Evolutionary conservation across 1,140 invertebrate genomes (phyloP).

Genomic region (Bombus cullumanus): DNA sequence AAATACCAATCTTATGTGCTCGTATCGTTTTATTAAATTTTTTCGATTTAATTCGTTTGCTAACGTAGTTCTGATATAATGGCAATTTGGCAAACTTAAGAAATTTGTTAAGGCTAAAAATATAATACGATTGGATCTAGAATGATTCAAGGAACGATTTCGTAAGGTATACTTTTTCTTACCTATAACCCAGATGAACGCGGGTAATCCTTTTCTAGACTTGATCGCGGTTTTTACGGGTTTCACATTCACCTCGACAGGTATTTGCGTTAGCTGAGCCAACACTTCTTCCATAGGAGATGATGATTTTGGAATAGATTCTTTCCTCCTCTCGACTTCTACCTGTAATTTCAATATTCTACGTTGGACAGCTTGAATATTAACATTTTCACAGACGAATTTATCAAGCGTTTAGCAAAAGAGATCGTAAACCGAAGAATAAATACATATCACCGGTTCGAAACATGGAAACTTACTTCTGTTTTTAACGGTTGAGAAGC

Average conservation of each 20-base stretch:
- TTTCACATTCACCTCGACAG: constrained; percentile 56
- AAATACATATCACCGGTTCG: neutral
- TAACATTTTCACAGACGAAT: neutral
- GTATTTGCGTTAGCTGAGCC: constrained; percentile 29
- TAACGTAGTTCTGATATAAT: neutral
- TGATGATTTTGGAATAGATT: constrained; percentile 58
- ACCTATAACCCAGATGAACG: constrained; percentile 91
- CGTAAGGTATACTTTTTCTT: constrained; percentile 24
- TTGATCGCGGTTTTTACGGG: constrained; percentile 74
- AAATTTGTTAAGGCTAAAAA: neutral
- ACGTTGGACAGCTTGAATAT: neutral
- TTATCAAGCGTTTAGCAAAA: neutral
- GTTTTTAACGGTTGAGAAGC: constrained; percentile 53
- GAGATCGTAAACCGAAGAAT: neutral
- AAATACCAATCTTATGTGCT: constrained; percentile 2
- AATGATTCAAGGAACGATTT: neutral
- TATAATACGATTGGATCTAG: neutral
- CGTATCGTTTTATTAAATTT: neutral
- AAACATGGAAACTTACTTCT: constrained; percentile 42
- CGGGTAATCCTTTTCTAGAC: constrained; percentile 82
- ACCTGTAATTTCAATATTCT: constrained; percentile 54
- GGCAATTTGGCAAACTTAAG: neutral
- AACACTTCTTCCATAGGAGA: constrained; percentile 52
- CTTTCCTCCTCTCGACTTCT: constrained; percentile 72
- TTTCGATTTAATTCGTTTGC: neutral